These are phyloP conservation scores for Leptura quadrifasciata DNA, from an alignment of 2,888 invertebrate genomes.

Conservation along the genomic window DNA sequence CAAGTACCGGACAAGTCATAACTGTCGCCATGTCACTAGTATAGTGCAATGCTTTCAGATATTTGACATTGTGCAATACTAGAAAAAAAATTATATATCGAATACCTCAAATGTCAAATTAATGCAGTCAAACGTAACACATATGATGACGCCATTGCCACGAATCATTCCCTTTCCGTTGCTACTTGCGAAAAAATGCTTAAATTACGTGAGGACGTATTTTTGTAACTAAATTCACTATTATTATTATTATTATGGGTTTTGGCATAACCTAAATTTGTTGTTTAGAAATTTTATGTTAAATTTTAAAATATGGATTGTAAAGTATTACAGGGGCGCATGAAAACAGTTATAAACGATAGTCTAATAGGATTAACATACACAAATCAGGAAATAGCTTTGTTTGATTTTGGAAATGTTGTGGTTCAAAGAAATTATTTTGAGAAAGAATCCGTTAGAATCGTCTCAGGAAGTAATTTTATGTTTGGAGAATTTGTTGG, in stretches of 20 bases:
- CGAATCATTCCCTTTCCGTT: too few relatives aligned
- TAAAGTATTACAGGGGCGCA: slow-evolving; percentile 2
- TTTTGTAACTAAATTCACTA: slow-evolving; percentile 23
- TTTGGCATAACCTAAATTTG: slow-evolving; percentile 18
- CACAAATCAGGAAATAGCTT: slow-evolving; percentile 65
- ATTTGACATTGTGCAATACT: too few relatives aligned
- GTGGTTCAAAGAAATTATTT: slow-evolving; percentile 68
- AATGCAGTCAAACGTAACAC: too few relatives aligned
- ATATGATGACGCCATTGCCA: too few relatives aligned
- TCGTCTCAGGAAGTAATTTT: slow-evolving; percentile 83
- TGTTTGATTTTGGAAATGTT: slow-evolving; percentile 70
- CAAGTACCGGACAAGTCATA: too few relatives aligned
- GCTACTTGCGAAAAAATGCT: too few relatives aligned
- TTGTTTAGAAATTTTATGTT: background rate
- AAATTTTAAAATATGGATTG: slow-evolving; percentile 23
- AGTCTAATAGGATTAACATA: slow-evolving; percentile 44
- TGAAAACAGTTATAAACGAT: slow-evolving; percentile 27
- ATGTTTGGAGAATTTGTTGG: slow-evolving; percentile 79
- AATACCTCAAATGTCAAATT: too few relatives aligned
- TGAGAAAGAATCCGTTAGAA: slow-evolving; percentile 73
- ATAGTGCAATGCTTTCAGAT: too few relatives aligned
- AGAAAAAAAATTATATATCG: too few relatives aligned
- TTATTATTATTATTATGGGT: slow-evolving; percentile 21
- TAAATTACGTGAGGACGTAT: too few relatives aligned
- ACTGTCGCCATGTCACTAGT: too few relatives aligned